Evolutionary conservation across 2,888 invertebrate genomes (phyloP).

Genomic region (Rhagium mordax): DNA sequence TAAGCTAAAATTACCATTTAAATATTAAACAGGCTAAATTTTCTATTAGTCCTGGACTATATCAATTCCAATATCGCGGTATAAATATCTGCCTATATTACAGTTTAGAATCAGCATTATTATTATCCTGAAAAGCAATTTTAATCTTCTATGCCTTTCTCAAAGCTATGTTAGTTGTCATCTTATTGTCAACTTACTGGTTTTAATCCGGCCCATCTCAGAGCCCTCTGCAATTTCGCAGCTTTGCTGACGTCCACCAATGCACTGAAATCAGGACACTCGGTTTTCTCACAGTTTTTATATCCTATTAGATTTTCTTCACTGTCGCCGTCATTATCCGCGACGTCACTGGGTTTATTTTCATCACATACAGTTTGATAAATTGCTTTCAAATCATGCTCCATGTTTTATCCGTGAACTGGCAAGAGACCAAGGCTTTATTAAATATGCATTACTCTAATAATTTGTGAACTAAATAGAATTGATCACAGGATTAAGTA

Average conservation of each 20-base stretch:
- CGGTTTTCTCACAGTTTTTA: constrained; percentile 31
- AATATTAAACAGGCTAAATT: no score
- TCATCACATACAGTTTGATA: constrained; percentile 51
- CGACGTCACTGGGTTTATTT: constrained; percentile 48
- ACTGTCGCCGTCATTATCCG: constrained; percentile 38
- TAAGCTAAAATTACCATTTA: no score
- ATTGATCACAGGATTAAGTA: neutral
- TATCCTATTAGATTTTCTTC: constrained; percentile 40
- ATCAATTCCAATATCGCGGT: neutral
- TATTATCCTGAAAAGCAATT: neutral
- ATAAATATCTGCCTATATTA: constrained; percentile 3
- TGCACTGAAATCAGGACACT: constrained; percentile 36
- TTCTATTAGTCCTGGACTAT: neutral
- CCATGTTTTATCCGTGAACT: constrained; percentile 30
- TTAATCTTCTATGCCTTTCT: constrained; percentile 1
- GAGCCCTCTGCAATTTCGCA: constrained; percentile 73
- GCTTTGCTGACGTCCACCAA: constrained; percentile 72
- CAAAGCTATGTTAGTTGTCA: constrained; percentile 18
- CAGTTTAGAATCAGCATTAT: neutral
- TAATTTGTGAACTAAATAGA: neutral
- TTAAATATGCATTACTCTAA: constrained; percentile 28
- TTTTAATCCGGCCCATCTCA: constrained; percentile 74
- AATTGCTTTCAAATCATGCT: constrained; percentile 36
- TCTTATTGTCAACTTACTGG: constrained; percentile 69
- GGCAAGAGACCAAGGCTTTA: constrained; percentile 7